Evolutionary conservation across 2,888 invertebrate genomes (phyloP), one percentile per base, ranked within the genome.

Genomic region (Allophyes oxyacanthae): DNA sequence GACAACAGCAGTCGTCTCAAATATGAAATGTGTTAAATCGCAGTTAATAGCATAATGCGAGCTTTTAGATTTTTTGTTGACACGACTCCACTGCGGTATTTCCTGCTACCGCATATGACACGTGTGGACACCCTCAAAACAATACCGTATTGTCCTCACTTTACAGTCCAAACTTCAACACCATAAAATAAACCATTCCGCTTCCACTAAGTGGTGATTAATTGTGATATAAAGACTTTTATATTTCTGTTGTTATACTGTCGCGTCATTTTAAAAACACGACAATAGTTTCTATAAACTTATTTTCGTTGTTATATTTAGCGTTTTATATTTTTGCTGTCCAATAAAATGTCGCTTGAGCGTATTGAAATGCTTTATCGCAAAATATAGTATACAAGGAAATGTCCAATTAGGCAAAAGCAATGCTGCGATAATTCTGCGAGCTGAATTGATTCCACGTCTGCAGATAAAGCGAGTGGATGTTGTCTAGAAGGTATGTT

Each of bases 21-120:
- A 92, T 92, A 92, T 92, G 90, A 92, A 90, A 91, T 90, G 90
- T 88, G 89, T 92, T 91, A 91, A 91, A 91, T 90, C 88, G 89
- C 87, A 88, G 88, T 88, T 90, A 92, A 90, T 87, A 91, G 88
- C 84, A 88, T 92, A 89, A 91, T 88, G 89, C 83, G 81, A 83
- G 89, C 89, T 89, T 87, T 89, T 87, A 90, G 85, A 90, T 87
- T 91, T 90, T 92, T 92, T 90, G 89, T 91, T 85, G 87, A 89
- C 87, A 86, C 86, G 88, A 85, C 87, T 87, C 83, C 82, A 81
- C 85, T 83, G 73, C 80, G 92, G 94, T 84, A 94, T 93, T 94
- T 94, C 94, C 94, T 92, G 94, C 88, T 88, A 87, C 88, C 81
- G 83, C 77, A 74, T 81, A 77, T 72, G 71, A 75, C 60, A 71